Conservation (phyloP, 2,113 vertebrate genomes). For the Irena cyanogastra region DNA sequence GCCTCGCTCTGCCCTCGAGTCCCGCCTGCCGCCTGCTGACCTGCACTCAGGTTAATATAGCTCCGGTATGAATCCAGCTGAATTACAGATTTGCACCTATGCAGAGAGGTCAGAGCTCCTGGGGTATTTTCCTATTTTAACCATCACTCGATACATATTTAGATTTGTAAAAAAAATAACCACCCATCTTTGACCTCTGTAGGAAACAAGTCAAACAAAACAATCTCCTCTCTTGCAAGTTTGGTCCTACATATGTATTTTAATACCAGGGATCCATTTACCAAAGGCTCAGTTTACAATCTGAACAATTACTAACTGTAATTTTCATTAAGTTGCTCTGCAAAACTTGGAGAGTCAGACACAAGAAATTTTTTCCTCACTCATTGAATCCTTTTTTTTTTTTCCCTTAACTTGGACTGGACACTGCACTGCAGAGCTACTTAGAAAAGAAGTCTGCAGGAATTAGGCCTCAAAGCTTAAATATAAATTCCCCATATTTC, state of each 20-base stretch:
- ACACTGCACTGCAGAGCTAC: neutral
- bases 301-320: neutral
- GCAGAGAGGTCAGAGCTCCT: neutral
- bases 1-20: neutral
- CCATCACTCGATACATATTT: neutral
- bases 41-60: neutral
- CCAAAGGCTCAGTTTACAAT: neutral
- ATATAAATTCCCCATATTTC: neutral
- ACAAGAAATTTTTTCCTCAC: neutral
- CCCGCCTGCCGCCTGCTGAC: neutral
- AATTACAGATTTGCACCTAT: constrained; percentile 16
- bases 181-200: neutral
- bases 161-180: neutral
- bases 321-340: neutral
- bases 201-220: neutral
- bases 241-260: neutral
- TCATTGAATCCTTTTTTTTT: rapidly evolving
- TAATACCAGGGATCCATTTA: neutral
- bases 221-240: neutral
- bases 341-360: neutral
- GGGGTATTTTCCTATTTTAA: neutral
- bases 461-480: neutral
- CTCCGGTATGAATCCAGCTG: neutral
- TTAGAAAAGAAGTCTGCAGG: neutral
- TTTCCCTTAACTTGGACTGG: neutral